A percentile compares a stretch with the other conserved stretches of the same genome.
These are phyloP conservation scores for Esox lucius DNA, from an alignment of 2,797 vertebrate genomes.

Conservation along the genomic window DNA sequence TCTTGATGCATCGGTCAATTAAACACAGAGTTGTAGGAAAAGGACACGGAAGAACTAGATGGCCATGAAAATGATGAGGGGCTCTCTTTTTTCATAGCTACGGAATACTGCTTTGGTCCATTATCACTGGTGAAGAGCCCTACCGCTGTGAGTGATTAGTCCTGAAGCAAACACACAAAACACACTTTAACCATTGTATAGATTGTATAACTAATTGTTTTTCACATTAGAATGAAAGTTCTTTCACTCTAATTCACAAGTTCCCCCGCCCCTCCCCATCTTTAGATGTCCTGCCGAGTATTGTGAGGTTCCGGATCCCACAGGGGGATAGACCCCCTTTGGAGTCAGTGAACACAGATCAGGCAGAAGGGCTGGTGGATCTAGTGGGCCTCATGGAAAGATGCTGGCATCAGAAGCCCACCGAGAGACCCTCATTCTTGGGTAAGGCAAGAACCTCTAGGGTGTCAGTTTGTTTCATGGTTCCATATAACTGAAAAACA, in stretches of 20 bases:
- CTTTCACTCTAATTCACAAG: background rate
- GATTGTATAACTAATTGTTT: too few relatives aligned
- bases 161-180: background rate
- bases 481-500: too few relatives aligned
- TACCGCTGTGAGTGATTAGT: slow-evolving; percentile 61
- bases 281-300: slow-evolving; percentile 42
- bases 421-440: slow-evolving; percentile 49
- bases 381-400: slow-evolving; percentile 59
- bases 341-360: slow-evolving; percentile 13
- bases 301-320: slow-evolving; percentile 61
- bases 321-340: slow-evolving; percentile 68
- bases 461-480: too few relatives aligned
- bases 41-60: background rate
- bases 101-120: slow-evolving; percentile 74
- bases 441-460: slow-evolving; percentile 43
- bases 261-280: background rate
- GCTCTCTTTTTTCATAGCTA: slow-evolving; percentile 56
- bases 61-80: background rate
- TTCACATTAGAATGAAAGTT: background rate
- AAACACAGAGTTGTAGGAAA: background rate
- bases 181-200: background rate
- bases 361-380: slow-evolving; percentile 24
- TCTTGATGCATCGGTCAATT: background rate
- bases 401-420: slow-evolving; percentile 57
- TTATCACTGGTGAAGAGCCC: slow-evolving; percentile 66